Conservation (phyloP, 1,140 invertebrate genomes). For the Gryon sp. region DNA sequence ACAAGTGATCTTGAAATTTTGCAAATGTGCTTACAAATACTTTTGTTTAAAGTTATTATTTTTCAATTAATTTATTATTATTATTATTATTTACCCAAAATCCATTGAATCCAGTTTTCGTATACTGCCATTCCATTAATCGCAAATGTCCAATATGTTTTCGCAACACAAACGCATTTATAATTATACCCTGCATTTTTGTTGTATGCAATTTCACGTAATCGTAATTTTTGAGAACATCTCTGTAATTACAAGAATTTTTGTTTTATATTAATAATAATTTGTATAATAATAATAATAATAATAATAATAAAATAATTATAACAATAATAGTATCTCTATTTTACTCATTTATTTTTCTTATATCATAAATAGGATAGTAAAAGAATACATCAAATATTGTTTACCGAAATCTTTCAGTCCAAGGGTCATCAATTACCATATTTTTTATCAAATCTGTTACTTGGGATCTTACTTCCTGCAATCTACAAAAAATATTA, state of each 20-base stretch:
- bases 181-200: slow-evolving; percentile 88
- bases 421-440: slow-evolving; percentile 92
- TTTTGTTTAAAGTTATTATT: neutral
- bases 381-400: too few relatives aligned
- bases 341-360: too few relatives aligned
- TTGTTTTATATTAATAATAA: slow-evolving; percentile 2
- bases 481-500: slow-evolving; percentile 82
- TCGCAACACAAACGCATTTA: slow-evolving; percentile 87
- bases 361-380: too few relatives aligned
- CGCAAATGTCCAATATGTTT: slow-evolving; percentile 89
- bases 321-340: too few relatives aligned
- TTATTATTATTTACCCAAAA: slow-evolving; percentile 84
- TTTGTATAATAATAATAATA: too few relatives aligned
- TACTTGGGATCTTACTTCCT: slow-evolving; percentile 94
- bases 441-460: slow-evolving; percentile 90
- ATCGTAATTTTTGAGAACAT: slow-evolving; percentile 84
- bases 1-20: too few relatives aligned
- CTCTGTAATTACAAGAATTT: slow-evolving; percentile 79
- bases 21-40: too few relatives aligned
- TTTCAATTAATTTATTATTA: neutral
- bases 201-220: slow-evolving; percentile 89
- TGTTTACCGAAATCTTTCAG: slow-evolving; percentile 83
- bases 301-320: neutral
- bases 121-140: slow-evolving; percentile 91
- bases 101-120: slow-evolving; percentile 92